Evolutionary conservation across 2,113 vertebrate species (phyloP).

Genomic region (Eidolon helvum): DNA sequence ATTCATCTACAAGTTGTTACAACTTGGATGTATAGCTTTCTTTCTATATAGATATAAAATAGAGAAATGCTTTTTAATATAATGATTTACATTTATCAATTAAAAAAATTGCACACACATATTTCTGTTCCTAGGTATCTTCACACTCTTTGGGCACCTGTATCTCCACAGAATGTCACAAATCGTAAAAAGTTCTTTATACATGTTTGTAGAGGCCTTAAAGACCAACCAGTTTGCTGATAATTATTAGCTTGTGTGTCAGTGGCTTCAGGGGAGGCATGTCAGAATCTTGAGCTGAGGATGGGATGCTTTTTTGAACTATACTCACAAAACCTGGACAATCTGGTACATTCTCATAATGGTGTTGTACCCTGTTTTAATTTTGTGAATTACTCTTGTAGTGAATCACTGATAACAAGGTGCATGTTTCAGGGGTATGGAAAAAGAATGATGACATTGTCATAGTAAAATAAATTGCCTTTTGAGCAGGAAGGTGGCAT

Average conservation of each 20-base stretch:
- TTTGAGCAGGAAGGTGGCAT: not conserved
- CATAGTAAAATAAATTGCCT: not conserved
- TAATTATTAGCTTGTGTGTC: not conserved
- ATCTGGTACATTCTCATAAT: not conserved
- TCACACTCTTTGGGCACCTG: not conserved
- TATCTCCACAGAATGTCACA: not conserved
- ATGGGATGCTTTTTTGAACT: not conserved
- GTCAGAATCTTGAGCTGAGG: not conserved
- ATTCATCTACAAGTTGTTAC: not conserved
- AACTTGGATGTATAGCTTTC: not conserved
- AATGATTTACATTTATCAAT: constrained; percentile 35
- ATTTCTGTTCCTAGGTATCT: not conserved
- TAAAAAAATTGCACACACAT: not conserved
- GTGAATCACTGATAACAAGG: not conserved
- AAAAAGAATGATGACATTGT: not conserved
- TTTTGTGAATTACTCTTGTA: not conserved
- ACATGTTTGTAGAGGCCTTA: not conserved
- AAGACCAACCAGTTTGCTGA: not conserved
- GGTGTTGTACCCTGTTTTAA: not conserved
- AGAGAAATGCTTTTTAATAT: constrained; percentile 6
- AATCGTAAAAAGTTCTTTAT: not conserved
- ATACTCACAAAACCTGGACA: not conserved
- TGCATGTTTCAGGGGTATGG: not conserved
- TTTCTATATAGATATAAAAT: not conserved
- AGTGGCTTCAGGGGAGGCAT: not conserved